Evolutionary conservation across 2,888 invertebrate species (phyloP), one percentile per base, ranked within the genome.

Genomic region (Amiota minor): DNA sequence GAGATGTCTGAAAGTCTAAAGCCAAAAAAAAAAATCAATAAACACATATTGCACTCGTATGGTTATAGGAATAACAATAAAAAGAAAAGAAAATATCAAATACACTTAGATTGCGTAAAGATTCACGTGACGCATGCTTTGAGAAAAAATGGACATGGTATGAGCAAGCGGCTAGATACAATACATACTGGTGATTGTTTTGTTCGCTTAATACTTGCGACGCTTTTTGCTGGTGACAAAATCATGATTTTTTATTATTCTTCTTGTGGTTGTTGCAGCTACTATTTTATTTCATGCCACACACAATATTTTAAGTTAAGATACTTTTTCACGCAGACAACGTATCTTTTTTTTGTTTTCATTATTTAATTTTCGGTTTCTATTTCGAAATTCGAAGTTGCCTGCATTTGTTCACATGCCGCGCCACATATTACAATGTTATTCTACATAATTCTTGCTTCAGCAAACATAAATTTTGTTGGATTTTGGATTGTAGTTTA

Each of bases 181-280:
- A 35, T 9, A 59, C 8, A 18, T 20, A 12, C 6, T 53, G 18
- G 53, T n/a, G 62, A 35, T 12, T 20, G 62, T 9, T 23, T 23
- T 9, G 62, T 62, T 62, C 61, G 20, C 20, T 18, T 18, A 61
- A 35, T 1, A 9, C n/a, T 12, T 10, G 64, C 64, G 65, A 9
- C 46, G 75, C 71, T 35, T 35, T 35, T 35, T 35, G 35, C 2
- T 35, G 35, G 35, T 79, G 76, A 80, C 78, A 81, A 81, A 83
- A 79, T 80, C 82, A 78, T 80, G 78, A 81, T 84, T 86, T 84
- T 79, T 83, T 77, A 80, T 77, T 59, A 45, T 53, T 61, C 9
- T 20, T 68, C 9, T n/a, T 70, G 56, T 70, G 55, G 70, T 47
- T 59, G 56, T 18, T 59, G 70, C 46, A 47, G 46, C 50, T 53